Conservation (phyloP, 2,888 invertebrate genomes). For the Drosophila crucigera region DNA sequence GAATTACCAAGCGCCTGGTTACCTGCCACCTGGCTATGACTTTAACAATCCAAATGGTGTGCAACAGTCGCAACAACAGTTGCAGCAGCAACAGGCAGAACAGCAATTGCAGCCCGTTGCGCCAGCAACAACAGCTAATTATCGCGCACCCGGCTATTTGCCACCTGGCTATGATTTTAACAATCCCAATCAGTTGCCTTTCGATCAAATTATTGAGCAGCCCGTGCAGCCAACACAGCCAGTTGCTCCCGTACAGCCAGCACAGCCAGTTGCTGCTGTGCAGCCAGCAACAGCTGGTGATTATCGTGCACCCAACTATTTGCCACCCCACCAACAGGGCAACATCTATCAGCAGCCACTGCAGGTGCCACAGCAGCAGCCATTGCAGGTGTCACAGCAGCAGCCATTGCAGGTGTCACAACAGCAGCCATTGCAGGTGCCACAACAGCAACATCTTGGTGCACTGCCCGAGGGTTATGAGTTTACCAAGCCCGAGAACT, state of each 20-base stretch:
- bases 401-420: slow-evolving; percentile 18
- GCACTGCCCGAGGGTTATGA: slow-evolving; percentile 74
- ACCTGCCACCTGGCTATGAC: slow-evolving; percentile 71
- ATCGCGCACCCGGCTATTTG: slow-evolving; percentile 60
- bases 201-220: slow-evolving; percentile 21
- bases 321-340: slow-evolving; percentile 8
- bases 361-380: slow-evolving; percentile 22
- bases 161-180: slow-evolving; percentile 64
- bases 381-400: slow-evolving; percentile 22
- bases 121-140: slow-evolving; percentile 17
- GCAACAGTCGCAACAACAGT: slow-evolving; percentile 11
- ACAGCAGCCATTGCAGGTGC: slow-evolving; percentile 16
- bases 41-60: slow-evolving; percentile 46
- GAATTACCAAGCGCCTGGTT: slow-evolving; percentile 44
- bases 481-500: slow-evolving; percentile 72
- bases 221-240: slow-evolving; percentile 12
- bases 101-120: slow-evolving; percentile 8
- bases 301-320: slow-evolving; percentile 45
- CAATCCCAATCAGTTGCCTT: slow-evolving; percentile 6
- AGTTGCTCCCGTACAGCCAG: slow-evolving; percentile 20
- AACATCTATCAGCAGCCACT: slow-evolving; percentile 23
- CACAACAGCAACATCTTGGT: slow-evolving; percentile 42
- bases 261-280: slow-evolving; percentile 29
- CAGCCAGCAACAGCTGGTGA: slow-evolving; percentile 41
- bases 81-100: slow-evolving; percentile 8